Evolutionary conservation across 2,888 invertebrate species (phyloP).

Genomic region (Xanthostigma xanthostigma): DNA sequence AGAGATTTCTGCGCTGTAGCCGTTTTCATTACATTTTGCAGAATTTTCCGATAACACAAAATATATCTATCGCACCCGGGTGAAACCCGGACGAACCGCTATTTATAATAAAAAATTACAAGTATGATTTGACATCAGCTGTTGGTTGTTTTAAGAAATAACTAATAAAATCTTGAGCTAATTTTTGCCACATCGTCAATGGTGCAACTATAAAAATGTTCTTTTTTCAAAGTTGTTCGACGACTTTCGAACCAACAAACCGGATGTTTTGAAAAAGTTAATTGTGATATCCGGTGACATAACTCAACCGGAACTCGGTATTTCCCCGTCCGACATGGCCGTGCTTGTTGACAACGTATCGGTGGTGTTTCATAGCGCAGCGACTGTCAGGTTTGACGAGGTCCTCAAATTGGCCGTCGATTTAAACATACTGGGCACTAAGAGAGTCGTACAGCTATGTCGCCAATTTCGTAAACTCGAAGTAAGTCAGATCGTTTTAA

Average conservation of each 20-base stretch:
- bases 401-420: constrained; percentile 52
- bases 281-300: constrained; percentile 48
- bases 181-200: background rate
- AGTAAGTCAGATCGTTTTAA: constrained; percentile 26
- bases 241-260: constrained; percentile 36
- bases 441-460: constrained; percentile 52
- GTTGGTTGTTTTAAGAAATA: too few relatives aligned
- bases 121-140: too few relatives aligned
- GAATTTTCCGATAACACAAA: too few relatives aligned
- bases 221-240: constrained; percentile 40
- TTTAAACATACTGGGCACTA: constrained; percentile 63
- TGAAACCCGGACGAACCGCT: too few relatives aligned
- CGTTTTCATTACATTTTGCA: too few relatives aligned
- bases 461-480: constrained; percentile 51
- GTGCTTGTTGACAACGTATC: constrained; percentile 43
- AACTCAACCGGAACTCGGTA: constrained; percentile 39
- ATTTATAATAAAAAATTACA: too few relatives aligned
- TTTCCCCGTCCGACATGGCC: constrained; percentile 34
- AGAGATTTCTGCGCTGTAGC: too few relatives aligned
- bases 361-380: constrained; percentile 70
- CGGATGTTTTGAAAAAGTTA: constrained; percentile 44
- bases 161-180: background rate
- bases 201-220: background rate
- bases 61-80: too few relatives aligned
- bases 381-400: constrained; percentile 71